phyloP scores from a whole-genome alignment of 2,113 vertebrate genomes.

The Seriola rivoliana region DNA sequence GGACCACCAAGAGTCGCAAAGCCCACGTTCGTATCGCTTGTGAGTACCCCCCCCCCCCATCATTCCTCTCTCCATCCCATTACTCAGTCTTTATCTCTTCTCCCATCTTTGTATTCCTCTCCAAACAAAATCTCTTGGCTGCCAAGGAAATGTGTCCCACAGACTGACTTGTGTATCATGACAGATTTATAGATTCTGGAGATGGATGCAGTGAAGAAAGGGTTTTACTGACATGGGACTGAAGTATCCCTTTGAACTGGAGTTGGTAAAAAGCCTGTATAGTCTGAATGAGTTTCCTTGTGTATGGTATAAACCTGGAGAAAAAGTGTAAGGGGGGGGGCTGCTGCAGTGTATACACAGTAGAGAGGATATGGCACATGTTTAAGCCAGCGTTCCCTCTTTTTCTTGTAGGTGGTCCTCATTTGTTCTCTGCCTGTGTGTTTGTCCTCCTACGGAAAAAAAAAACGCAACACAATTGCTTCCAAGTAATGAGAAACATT shows the following conservation, averaged over 20 bases:
- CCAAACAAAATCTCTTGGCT: constrained; percentile 52
- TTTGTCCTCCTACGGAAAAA: constrained; percentile 63
- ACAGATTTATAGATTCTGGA: constrained; percentile 59
- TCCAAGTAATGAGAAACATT: constrained; percentile 67
- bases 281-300: constrained; percentile 34
- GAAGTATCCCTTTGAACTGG: constrained; percentile 66
- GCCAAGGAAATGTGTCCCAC: constrained; percentile 45
- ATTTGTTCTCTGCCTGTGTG: constrained; percentile 63
- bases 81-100: constrained; percentile 44
- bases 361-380: constrained; percentile 51
- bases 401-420: constrained; percentile 69
- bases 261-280: constrained; percentile 58
- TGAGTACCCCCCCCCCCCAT: constrained; percentile 83
- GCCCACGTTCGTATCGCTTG: constrained; percentile 97
- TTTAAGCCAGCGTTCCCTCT: constrained; percentile 61
- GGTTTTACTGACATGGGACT: constrained; percentile 51
- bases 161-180: constrained; percentile 38
- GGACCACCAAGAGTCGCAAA: constrained; percentile 97
- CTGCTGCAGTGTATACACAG: constrained; percentile 41
- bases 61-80: constrained; percentile 18
- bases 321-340: constrained; percentile 30
- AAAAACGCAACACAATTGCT: constrained; percentile 44
- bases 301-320: constrained; percentile 50
- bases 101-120: constrained; percentile 51
- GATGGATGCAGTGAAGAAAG: constrained; percentile 48